phyloP scores from a whole-genome alignment of 1,140 invertebrate genomes.

The Polypedilum vanderplanki region DNA sequence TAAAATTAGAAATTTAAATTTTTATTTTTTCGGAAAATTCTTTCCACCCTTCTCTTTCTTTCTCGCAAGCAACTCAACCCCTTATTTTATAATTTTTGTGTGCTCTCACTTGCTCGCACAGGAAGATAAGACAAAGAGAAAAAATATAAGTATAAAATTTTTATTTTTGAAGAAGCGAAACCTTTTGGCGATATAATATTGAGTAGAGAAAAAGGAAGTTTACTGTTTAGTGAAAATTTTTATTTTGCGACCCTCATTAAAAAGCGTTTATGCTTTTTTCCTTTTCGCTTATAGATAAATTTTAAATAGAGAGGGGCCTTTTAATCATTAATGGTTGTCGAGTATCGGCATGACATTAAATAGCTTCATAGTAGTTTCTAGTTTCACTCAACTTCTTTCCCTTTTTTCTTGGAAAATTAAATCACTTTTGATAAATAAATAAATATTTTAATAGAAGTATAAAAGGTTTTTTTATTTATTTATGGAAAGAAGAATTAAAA shows the following conservation, averaged over 20 bases:
- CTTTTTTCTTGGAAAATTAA: no score
- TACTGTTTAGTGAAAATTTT: constrained; percentile 7
- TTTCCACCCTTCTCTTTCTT: neutral
- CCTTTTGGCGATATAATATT: neutral
- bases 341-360: constrained; percentile 8
- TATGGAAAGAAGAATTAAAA: no score
- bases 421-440: no score
- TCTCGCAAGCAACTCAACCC: neutral
- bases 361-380: neutral
- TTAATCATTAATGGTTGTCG: neutral
- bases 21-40: constrained; percentile 8
- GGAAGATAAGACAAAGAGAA: neutral
- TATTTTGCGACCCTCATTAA: constrained; percentile 17
- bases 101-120: neutral
- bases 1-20: constrained; percentile 29
- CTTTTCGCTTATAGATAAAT: neutral
- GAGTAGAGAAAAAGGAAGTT: neutral
- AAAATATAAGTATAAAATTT: no score
- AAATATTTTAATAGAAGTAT: no score
- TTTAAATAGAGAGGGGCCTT: neutral
- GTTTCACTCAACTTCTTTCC: neutral
- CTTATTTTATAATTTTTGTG: neutral
- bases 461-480: no score
- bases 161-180: no score
- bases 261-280: constrained; percentile 12